phyloP scores from a whole-genome alignment of 2,113 vertebrate species.

The Serilophus lunatus region DNA sequence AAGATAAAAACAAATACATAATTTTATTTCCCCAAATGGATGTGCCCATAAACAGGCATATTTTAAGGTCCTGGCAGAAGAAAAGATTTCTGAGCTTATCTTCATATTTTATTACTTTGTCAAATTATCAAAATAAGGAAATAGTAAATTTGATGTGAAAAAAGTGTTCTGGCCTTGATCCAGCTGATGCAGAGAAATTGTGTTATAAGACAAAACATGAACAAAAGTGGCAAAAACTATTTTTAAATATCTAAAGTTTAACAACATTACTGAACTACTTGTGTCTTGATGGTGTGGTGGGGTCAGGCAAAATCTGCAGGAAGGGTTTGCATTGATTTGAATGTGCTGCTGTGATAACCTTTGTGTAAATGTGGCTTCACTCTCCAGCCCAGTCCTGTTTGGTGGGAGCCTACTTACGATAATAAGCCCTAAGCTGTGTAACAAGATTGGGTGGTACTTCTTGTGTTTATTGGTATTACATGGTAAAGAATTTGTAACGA shows the following conservation, averaged over 20 bases:
- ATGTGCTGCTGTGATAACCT: neutral
- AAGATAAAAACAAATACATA: neutral
- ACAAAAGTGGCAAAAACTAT: neutral
- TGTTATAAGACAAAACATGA: neutral
- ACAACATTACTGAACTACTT: neutral
- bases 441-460: neutral
- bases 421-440: neutral
- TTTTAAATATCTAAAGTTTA: neutral
- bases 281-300: neutral
- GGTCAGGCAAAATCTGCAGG: neutral
- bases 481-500: constrained; percentile 35
- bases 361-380: neutral
- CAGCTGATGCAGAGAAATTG: neutral
- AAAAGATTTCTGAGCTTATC: neutral
- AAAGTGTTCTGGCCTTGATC: neutral
- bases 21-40: constrained; percentile 8
- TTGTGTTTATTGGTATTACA: neutral
- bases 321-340: neutral
- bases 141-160: neutral
- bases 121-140: neutral
- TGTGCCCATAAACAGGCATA: neutral
- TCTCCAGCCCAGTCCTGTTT: rapidly evolving
- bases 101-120: neutral
- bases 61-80: neutral
- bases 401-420: neutral